Base-by-base conservation (phyloP, 2,113 vertebrate genomes). In the Entelurus aequoreus region DNA sequence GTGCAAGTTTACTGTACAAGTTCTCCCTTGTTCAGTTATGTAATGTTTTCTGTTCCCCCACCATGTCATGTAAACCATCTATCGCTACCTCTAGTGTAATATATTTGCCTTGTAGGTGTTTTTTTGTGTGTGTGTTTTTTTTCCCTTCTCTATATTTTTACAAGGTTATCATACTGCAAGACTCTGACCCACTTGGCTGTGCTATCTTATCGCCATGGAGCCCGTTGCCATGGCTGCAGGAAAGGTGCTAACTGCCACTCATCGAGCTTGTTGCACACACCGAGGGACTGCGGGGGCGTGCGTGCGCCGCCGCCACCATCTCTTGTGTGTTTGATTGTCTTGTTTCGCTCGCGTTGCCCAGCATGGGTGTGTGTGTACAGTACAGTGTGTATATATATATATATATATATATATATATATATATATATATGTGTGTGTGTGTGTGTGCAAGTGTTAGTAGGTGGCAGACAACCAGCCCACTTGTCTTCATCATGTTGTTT, bases 171-270 rank as follows among this genome's bases (percentile, higher is more conserved):
- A 11, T 69, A 62, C 69, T 79, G 74, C 19, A 77, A 86, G 77
- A 82, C 79, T 82, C 81, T 87, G 87, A 89, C 87, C 87, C 84
- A 89, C 83, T 87, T 87, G 83, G 84, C 83, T 84, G 84, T 51
- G 62, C 73, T 79, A 87, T 86, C 85, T 57, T 86, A 84, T 86
- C 65, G 79, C 77, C 56, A 81, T 87, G 84, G 82, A 82, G 79
- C 83, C 78, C 71, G 87, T 89, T 89, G 84, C 87, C 84, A 89
- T 89, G 87, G 84, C 80, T 85, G 83, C 87, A 75, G 86, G 82
- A 85, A 82, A 85, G 86, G 80, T 86, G 79, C 83, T 84, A 87
- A 85, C 84, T 85, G 86, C 83, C 87, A 88, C 77, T 86, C 87
- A 88, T 78, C 75, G 78, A 68, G 69, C 84, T 83, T 69, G 78